Evolutionary conservation across 2,888 invertebrate genomes (phyloP), one percentile per base, ranked within the genome.

Genomic region (Kuschelorhynchus macadamiae): DNA sequence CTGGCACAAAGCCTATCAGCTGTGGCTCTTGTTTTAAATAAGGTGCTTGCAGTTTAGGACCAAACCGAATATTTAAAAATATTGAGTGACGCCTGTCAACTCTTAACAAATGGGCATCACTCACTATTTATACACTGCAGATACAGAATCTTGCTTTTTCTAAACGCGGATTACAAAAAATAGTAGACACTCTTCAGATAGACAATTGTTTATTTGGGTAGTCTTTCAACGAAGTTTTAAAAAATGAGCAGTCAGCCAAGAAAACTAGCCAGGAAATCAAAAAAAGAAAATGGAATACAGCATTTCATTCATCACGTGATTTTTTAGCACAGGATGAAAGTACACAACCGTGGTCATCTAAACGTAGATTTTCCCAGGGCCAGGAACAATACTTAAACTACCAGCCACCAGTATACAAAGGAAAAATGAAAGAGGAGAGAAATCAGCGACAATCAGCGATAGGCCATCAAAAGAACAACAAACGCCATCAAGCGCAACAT

Each of bases 191-290:
- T 8, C 11, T n/a, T 8, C 30, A 41, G n/a, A 59, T 32, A 12
- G 60, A 60, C 21, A 60, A 60, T 18, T 66, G 32, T 36, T 21
- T 66, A n/a, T 52, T 66, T 9, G 44, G 49, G 16, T 17, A 20
- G 25, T 18, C 52, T 7, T 65, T 65, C 20, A 20, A 42, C 17
- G 41, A 47, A 50, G 25, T 41, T 2, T 9, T 65, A 4, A 57
- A 57, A 17, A 36, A 12, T 17, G 33, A 41, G n/a, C 49, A 66
- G 14, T 52, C 66, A 1, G 30, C 46, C 36, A 59, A 60, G 16
- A 66, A 66, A 47, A 36, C 60, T n/a, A 46, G 64, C 18, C 12
- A n/a, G 12, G 41, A 30, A 41, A 17, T 55, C 25, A 55, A 55
- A 42, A 55, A 11, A 14, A 44, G n/a, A n/a, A n/a, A n/a, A n/a